Base-by-base conservation (phyloP, 2,113 vertebrate genomes). In the Apaloderma vittatum region DNA sequence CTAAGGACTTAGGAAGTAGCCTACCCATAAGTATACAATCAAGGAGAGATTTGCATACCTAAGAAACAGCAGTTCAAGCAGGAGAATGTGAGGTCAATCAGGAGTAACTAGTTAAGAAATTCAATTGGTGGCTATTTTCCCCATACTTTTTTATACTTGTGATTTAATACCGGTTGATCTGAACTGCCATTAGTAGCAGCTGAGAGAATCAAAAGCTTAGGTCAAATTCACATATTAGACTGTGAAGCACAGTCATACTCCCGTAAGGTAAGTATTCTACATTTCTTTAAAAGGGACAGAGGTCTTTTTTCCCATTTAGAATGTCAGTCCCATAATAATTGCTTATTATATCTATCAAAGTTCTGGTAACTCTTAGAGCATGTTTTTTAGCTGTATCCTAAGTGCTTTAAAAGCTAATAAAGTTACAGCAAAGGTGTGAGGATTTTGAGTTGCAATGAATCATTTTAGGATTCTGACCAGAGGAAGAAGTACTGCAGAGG, bases 31-130 rank as follows among this genome's bases (percentile, higher is more conserved):
- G 94, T 75, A 89, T 92, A 96, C 79, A 91, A 90, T 92, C 82
- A 92, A 89, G 80, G 45, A 88, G 90, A 96, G 95, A 98, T 98
- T 98, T 98, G 96, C 97, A 97, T 98, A 97, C 96, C 96, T 97
- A 93, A 98, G 94, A 95, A 98, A 98, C 19, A 48, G 94, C 93
- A 86, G 95, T 97, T 98, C 96, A 98, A 91, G 97, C 63, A 89
- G 75, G 83, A 94, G 97, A 97, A 94, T 97, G 96, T 97, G 97
- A 98, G 97, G 97, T 98, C 96, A 97, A 94, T 97, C 95, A 97
- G 86, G 97, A 98, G 96, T 96, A 97, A 96, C 97, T 95, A 97
- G 97, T 98, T 98, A 98, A 98, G 97, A 95, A 97, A 98, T 95
- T 97, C 97, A 97, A 72, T 94, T 95, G 96, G 93, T 29, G 90